Evolutionary conservation across 2,797 vertebrate genomes (phyloP).

Genomic region (Simalia tracyae): DNA sequence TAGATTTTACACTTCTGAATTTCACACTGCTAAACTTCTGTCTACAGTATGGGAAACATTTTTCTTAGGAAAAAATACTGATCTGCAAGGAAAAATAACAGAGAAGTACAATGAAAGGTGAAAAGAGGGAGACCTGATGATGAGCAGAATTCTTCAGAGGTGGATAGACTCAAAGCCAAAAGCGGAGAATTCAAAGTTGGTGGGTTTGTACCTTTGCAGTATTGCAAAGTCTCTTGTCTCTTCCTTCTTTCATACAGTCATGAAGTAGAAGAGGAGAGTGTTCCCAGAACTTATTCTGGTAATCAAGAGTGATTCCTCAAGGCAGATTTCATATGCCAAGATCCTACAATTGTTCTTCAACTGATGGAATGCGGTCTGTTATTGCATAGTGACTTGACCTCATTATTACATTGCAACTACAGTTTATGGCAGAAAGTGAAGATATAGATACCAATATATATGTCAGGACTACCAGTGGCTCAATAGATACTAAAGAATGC

Average conservation of each 20-base stretch:
- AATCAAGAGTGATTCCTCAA: not conserved
- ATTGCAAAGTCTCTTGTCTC: not conserved
- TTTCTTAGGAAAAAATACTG: not conserved
- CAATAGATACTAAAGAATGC: not conserved
- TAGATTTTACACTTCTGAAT: not conserved
- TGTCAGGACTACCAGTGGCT: not conserved
- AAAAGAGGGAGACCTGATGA: not conserved
- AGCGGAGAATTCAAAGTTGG: not conserved
- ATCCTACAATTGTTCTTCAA: not conserved
- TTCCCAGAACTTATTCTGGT: not conserved
- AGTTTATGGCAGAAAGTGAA: not conserved
- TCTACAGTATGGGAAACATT: not conserved
- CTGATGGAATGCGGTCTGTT: not conserved
- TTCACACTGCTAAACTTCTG: not conserved
- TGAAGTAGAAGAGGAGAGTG: not conserved
- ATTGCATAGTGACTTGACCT: too few relatives aligned
- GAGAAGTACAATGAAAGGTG: too few relatives aligned
- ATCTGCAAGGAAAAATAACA: not conserved
- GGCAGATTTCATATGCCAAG: not conserved
- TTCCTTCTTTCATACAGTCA: not conserved
- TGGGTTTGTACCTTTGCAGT: not conserved
- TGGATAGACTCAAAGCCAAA: not conserved
- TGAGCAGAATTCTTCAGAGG: not conserved
- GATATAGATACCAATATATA: not conserved
- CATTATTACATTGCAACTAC: not conserved